These are phyloP conservation scores for Tenthredo notha DNA, from an alignment of 2,888 invertebrate species.

Conservation along the genomic window DNA sequence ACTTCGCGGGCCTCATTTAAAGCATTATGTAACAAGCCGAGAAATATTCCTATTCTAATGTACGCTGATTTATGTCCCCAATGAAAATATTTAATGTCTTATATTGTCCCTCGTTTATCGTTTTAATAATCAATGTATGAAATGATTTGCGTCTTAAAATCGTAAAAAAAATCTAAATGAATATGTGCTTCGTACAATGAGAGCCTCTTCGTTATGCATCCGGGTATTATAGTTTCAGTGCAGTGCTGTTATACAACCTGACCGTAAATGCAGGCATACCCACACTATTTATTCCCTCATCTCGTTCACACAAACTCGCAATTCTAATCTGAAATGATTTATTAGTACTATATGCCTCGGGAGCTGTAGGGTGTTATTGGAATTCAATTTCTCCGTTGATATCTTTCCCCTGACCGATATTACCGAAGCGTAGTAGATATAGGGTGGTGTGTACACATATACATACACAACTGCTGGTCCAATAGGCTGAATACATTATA, in stretches of 20 bases:
- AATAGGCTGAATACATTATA: constrained; percentile 13
- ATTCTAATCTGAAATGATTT: constrained; percentile 50
- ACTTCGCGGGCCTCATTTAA: not conserved
- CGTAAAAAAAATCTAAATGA: not conserved
- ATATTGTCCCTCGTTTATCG: not conserved
- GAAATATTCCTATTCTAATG: constrained; percentile 57
- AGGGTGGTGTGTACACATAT: not conserved
- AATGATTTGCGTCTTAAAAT: not conserved
- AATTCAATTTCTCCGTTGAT: constrained; percentile 48
- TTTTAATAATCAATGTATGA: not conserved
- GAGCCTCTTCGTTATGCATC: not conserved
- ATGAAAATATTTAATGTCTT: not conserved
- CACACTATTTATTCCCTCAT: constrained; percentile 16
- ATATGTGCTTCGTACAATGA: not conserved
- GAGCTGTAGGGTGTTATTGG: constrained; percentile 28
- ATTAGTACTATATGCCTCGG: constrained; percentile 26
- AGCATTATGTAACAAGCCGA: not conserved
- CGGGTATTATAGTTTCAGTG: not conserved
- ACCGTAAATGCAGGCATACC: constrained; percentile 4
- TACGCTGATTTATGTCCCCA: constrained; percentile 60
- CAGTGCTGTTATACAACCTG: constrained; percentile 46
- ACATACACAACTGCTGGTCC: not conserved
- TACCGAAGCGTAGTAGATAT: not conserved
- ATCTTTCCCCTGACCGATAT: constrained; percentile 47
- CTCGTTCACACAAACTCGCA: constrained; percentile 14